These are phyloP conservation scores for Diuraphis noxia DNA, from an alignment of 1,140 invertebrate genomes.

Conservation along the genomic window DNA sequence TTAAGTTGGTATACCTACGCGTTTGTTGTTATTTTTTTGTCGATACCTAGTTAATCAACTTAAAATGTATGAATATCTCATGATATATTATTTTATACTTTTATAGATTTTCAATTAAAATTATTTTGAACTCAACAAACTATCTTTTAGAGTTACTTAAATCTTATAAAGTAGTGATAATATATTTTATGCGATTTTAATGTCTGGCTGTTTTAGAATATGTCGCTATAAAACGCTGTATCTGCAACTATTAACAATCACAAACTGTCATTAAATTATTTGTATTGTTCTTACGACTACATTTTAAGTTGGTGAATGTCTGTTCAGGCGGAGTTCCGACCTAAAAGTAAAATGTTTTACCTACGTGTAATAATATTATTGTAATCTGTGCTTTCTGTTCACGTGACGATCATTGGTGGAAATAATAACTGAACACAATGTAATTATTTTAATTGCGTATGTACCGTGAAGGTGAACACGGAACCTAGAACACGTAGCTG, in stretches of 20 bases:
- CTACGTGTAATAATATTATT: not conserved
- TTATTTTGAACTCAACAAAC: not conserved
- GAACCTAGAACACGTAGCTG: not conserved
- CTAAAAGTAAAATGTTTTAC: not conserved
- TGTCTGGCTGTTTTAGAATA: not conserved
- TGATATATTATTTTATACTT: not conserved
- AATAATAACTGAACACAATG: not conserved
- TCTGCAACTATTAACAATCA: not conserved
- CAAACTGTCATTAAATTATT: not conserved
- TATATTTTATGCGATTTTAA: not conserved
- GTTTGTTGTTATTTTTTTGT: not conserved
- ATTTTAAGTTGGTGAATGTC: not conserved
- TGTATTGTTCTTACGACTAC: not conserved
- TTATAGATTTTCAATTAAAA: not conserved
- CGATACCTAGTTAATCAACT: not conserved
- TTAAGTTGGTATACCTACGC: not conserved
- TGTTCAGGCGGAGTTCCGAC: not conserved
- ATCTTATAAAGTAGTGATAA: not conserved
- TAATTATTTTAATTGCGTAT: not conserved
- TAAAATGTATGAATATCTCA: no score
- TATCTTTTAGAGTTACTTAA: not conserved
- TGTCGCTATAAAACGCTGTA: not conserved
- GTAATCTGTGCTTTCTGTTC: not conserved
- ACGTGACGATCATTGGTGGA: not conserved
- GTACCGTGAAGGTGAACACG: not conserved